These are phyloP conservation scores for Cardiocondyla obscurior DNA, from an alignment of 1,140 invertebrate genomes.

Conservation along the genomic window DNA sequence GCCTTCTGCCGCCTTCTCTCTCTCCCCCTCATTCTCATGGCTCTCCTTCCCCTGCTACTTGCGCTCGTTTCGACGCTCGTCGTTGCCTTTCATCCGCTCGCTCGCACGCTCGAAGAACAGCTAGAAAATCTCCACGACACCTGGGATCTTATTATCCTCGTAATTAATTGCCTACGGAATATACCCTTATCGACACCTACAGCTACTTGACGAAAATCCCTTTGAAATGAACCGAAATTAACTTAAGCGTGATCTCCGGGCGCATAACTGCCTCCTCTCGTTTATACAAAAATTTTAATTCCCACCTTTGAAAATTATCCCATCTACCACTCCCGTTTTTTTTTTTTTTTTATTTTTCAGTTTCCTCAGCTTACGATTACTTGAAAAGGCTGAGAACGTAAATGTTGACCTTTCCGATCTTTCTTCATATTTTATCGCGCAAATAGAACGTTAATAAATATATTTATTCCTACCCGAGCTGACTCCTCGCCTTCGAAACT, in stretches of 20 bases:
- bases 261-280: not conserved
- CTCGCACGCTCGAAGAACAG: slow-evolving; percentile 1
- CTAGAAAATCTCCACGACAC: slow-evolving; percentile 38
- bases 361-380: not conserved
- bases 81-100: slow-evolving; percentile 11
- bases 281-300: not conserved
- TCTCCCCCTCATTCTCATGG: slow-evolving; percentile 51
- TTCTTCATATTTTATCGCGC: not conserved
- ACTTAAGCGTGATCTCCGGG: not conserved
- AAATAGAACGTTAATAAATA: not conserved
- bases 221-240: too few relatives aligned
- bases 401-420: not conserved
- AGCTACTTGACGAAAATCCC: too few relatives aligned
- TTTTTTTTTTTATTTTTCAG: not conserved
- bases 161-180: not conserved
- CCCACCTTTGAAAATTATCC: not conserved
- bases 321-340: too few relatives aligned
- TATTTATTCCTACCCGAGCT: not conserved
- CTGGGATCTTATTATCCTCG: not conserved
- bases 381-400: not conserved
- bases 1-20: slow-evolving; percentile 48
- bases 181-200: not conserved
- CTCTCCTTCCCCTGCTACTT: slow-evolving; percentile 22
- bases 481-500: slow-evolving; percentile 3
- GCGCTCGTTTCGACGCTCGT: slow-evolving; percentile 41